Evolutionary conservation across 2,113 vertebrate genomes (phyloP), one percentile per base, ranked within the genome.

Genomic region (Aviceda subcristata): DNA sequence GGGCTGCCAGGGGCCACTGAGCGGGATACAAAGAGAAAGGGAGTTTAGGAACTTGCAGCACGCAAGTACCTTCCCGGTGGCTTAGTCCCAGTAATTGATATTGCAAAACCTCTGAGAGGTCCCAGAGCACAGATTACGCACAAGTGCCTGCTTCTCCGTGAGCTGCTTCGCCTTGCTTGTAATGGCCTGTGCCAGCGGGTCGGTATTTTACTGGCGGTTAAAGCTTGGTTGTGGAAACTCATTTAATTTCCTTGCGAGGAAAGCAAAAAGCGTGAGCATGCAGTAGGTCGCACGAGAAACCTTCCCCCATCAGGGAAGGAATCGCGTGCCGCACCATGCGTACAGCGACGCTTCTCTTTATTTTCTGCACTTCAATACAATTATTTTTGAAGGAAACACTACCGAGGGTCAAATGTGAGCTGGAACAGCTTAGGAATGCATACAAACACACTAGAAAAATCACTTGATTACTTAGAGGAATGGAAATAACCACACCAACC

Each of bases 281-380:
- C 32, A 53, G 36, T 46, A 77, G 68, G 55, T 46, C 0, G 0
- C 3, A 7, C 0, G 2, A 60, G 64, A 87, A 84, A 55, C 19
- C 38, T 84, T 63, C n/a, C 11, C 11, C 27, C 18, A 27, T 51
- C 15, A 50, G 64, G 39, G 55, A 74, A 48, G 68, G 71, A 67
- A 39, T 74, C 0, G 0, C 1, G 0, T 84, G 34, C 55, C 34
- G 16, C 23, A 11, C 41, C 10, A 0, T 46, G 29, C 5, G 0
- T n/a, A 51, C 29, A 17, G 20, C 0, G 6, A 23, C 0, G 2
- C 84, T 94, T 94, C 15, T 63, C 39, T 82, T 69, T 94, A 43
- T 88, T 78, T 91, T 91, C 56, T 3, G 1, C 32, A 64, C 38
- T 72, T 85, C 75, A 26, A 1, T 80, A 18, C 30, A 83, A 64